phyloP scores from a whole-genome alignment of 2,797 vertebrate species.

The Poeciliopsis infans region DNA sequence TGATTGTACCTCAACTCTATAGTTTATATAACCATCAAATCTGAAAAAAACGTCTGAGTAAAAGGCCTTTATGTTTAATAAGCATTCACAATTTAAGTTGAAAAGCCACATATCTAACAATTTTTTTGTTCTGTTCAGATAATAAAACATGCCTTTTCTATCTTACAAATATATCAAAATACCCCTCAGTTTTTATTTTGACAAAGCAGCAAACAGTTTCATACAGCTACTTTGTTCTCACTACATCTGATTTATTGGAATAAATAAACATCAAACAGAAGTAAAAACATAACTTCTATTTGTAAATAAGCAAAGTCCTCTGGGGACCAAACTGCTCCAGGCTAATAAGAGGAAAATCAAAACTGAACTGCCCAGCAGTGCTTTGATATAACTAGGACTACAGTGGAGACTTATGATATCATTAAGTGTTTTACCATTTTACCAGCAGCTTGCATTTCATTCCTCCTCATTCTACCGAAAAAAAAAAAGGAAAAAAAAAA shows the following conservation, averaged over 20 bases:
- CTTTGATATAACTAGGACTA: constrained; percentile 41
- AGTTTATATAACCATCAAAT: neutral
- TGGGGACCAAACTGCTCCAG: constrained; percentile 14
- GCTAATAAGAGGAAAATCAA: constrained; percentile 41
- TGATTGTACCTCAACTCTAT: neutral
- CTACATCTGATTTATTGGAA: neutral
- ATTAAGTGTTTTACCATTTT: constrained; percentile 56
- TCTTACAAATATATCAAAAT: neutral
- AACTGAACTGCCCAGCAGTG: constrained; percentile 41
- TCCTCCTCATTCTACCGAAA: constrained; percentile 23
- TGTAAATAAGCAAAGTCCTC: constrained; percentile 7
- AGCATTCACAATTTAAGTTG: neutral
- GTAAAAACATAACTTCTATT: constrained; percentile 5
- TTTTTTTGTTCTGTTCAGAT: neutral
- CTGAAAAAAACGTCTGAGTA: neutral
- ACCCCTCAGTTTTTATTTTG: neutral
- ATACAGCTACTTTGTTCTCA: constrained; percentile 20
- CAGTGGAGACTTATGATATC: constrained; percentile 17
- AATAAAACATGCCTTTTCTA: constrained; percentile 17
- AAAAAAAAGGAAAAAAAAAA: constrained; percentile 23
- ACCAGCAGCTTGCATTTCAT: constrained; percentile 36
- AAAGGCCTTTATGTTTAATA: neutral
- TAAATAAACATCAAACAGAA: neutral
- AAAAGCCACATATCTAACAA: neutral
- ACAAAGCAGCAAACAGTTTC: neutral